Percentiles rank a stretch among this genome's conserved stretches.
Conservation (phyloP, 2,113 vertebrate genomes). For the Paraplagusia blochii region DNA sequence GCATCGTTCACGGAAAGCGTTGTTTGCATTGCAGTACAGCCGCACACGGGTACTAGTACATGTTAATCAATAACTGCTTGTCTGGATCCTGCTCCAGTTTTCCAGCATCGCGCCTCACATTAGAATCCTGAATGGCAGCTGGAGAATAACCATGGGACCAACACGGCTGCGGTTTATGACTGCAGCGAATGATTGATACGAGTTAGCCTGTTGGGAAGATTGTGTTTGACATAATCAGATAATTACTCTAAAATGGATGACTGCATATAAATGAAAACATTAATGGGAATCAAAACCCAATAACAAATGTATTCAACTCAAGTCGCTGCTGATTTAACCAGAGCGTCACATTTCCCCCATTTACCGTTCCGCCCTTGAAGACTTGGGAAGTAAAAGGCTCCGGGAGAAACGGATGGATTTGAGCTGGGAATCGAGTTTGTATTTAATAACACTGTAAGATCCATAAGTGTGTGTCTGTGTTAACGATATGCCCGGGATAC, state of each 20-base stretch:
- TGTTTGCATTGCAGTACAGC: too few relatives aligned
- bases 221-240: constrained; percentile 45
- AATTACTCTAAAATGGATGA: constrained; percentile 47
- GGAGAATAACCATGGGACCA: constrained; percentile 21
- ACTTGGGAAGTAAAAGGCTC: constrained; percentile 13
- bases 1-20: too few relatives aligned
- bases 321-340: constrained; percentile 25
- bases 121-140: constrained; percentile 15
- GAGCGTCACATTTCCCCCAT: constrained; percentile 12
- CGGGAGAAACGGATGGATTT: constrained; percentile 2
- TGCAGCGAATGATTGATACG: constrained; percentile 38
- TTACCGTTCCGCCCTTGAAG: constrained; percentile 14
- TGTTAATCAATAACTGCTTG: too few relatives aligned
- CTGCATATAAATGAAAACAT: constrained; percentile 45
- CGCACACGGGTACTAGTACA: too few relatives aligned
- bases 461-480: constrained; percentile 16
- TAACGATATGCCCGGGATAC: constrained; percentile 15
- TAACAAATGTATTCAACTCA: constrained; percentile 5
- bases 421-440: constrained; percentile 3
- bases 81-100: background rate
- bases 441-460: constrained; percentile 6
- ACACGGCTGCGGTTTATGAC: constrained; percentile 26
- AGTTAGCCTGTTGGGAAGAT: constrained; percentile 29
- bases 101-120: constrained; percentile 1
- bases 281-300: constrained; percentile 30